Evolutionary conservation across 2,113 vertebrate species (phyloP), one percentile per base, ranked within the genome.

Genomic region (Heterotilapia buettikoferi): DNA sequence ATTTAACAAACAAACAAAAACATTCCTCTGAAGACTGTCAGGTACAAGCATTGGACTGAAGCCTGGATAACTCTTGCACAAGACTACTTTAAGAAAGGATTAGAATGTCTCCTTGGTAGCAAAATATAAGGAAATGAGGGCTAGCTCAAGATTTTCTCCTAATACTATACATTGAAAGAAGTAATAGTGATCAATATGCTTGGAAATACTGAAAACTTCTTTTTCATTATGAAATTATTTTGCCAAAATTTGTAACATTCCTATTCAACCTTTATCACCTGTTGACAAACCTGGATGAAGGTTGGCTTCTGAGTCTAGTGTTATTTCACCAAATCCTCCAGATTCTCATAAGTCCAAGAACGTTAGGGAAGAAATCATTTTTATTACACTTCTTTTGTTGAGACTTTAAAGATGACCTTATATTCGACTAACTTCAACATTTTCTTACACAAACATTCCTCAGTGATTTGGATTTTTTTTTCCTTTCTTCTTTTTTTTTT

Each of bases 401-500:
- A 33, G n/a, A 57, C 21, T 52, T 16, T 6, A 85, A 50, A 87
- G 38, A 68, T 80, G 2, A 80, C 26, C 11, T 87, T 40, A 83
- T 54, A 68, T 88, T 88, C 5, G n/a, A 85, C 82, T 84, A 43
- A 52, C 52, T 36, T 80, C 33, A 89, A 50, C 10, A 78, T 79
- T 57, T 80, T 86, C 63, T 86, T 47, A 56, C 6, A 71, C 26
- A 90, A 56, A 84, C 80, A 89, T 89, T 89, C 84, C 47, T 81
- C 5, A 50, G 47, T 87, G 31, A 88, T 47, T 29, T 76, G 14
- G 6, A 29, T 29, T 76, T 73, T 47, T 68, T 76, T 76, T 50
- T 91, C 10, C 92, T 57, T 63, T 83, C 43, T n/a, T 66, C 61
- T n/a, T 29, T 53, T 92, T 31, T 31, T 71, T 87, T 92, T 92